These are phyloP conservation scores for Crotophaga sulcirostris DNA, from an alignment of 2,113 vertebrate genomes.

Conservation along the genomic window DNA sequence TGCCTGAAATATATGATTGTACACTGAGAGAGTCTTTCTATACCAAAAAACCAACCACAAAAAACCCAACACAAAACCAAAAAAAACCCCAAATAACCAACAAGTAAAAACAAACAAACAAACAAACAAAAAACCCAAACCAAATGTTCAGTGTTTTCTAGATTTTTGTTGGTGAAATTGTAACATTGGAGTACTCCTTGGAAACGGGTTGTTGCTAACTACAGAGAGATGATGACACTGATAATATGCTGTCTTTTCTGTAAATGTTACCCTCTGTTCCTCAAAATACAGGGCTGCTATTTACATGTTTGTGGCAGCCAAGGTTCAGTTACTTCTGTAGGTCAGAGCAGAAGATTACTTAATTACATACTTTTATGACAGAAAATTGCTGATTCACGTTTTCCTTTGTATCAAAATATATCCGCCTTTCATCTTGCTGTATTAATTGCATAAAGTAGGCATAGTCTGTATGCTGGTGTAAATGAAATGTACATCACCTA, in stretches of 20 bases:
- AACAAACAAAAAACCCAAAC: too few species aligned
- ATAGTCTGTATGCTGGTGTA: background rate
- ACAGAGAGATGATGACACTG: background rate
- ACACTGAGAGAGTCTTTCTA: background rate
- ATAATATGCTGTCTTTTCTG: constrained; percentile 16
- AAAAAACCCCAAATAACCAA: too few species aligned
- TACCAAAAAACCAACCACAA: too few species aligned
- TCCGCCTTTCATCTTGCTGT: background rate
- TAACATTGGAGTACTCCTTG: background rate
- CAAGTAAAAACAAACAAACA: too few species aligned
- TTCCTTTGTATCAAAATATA: background rate
- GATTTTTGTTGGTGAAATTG: background rate
- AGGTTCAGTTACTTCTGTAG: background rate
- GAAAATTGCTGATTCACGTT: background rate
- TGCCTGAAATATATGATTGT: background rate
- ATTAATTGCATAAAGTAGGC: background rate
- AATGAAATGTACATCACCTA: background rate
- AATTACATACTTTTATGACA: background rate
- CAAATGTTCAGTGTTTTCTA: background rate
- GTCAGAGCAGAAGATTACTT: background rate
- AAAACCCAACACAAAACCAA: too few species aligned
- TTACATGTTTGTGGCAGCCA: background rate
- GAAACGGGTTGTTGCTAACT: background rate
- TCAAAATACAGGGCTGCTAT: constrained; percentile 11
- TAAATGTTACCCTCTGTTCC: constrained; percentile 23